Evolutionary conservation across 2,888 invertebrate species (phyloP).

Genomic region (Drosophila pseudotakahashii): DNA sequence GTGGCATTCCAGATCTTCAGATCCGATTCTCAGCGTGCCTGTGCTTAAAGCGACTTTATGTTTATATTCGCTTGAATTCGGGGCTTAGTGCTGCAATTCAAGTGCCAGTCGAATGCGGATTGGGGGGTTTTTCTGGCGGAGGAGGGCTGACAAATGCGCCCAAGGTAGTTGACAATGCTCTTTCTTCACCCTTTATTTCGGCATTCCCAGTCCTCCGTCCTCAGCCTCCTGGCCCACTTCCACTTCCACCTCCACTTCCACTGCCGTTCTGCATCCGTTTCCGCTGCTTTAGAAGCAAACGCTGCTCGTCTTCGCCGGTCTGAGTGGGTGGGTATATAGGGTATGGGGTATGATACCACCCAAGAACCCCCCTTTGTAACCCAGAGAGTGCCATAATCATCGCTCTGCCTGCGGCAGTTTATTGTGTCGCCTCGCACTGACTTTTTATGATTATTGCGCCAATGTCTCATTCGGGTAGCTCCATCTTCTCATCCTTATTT

Average conservation of each 20-base stretch:
- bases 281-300: conserved; percentile 20
- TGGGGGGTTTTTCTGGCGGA: not conserved
- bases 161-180: conserved; percentile 49
- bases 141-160: conserved; percentile 38
- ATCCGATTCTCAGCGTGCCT: not conserved
- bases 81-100: conserved; percentile 14
- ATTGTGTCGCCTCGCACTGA: conserved; percentile 67
- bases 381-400: conserved; percentile 63
- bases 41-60: conserved; percentile 2
- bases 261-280: conserved; percentile 49
- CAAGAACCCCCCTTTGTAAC: conserved; percentile 3
- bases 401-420: conserved; percentile 54
- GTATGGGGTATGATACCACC: not conserved
- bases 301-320: not conserved
- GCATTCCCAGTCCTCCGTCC: not conserved
- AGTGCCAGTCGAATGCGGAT: not conserved
- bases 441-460: conserved; percentile 74
- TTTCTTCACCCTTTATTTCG: conserved; percentile 37
- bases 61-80: not conserved
- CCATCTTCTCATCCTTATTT: not conserved
- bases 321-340: not conserved
- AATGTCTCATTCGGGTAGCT: conserved; percentile 46
- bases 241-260: conserved; percentile 42
- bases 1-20: conserved; percentile 1
- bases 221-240: conserved; percentile 7